Percentiles rank a stretch among this genome's conserved stretches.
Evolutionary conservation across 1,140 invertebrate species (phyloP).

Genomic region (Drosophila yakuba): DNA sequence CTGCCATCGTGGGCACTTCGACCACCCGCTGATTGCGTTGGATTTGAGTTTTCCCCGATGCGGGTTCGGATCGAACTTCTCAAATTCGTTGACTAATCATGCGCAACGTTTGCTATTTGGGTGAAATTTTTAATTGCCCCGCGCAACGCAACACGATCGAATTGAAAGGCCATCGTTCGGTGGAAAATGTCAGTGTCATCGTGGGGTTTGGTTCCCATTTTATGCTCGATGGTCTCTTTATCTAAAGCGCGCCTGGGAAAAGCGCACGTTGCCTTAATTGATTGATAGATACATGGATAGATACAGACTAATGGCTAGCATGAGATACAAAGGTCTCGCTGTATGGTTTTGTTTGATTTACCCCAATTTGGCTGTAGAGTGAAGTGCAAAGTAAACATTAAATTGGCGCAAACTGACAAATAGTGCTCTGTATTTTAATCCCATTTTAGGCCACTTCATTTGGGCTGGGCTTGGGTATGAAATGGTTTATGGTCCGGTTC

Average conservation of each 20-base stretch:
- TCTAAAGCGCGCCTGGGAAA: constrained; percentile 77
- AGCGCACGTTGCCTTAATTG: constrained; percentile 69
- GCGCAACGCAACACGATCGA: constrained; percentile 45
- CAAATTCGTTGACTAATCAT: constrained; percentile 73
- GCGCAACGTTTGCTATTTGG: constrained; percentile 75
- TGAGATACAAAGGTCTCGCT: constrained; percentile 50
- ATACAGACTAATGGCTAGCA: constrained; percentile 42
- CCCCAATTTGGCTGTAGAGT: constrained; percentile 52
- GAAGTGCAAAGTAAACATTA: constrained; percentile 81
- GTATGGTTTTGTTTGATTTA: constrained; percentile 61
- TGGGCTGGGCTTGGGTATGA: constrained; percentile 40
- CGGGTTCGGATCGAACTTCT: constrained; percentile 56
- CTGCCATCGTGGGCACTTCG: constrained; percentile 16
- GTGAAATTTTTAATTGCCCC: constrained; percentile 77
- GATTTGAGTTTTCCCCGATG: constrained; percentile 33
- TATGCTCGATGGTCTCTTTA: constrained; percentile 50
- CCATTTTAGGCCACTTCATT: constrained; percentile 21
- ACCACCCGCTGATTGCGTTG: constrained; percentile 14
- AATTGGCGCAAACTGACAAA: constrained; percentile 82
- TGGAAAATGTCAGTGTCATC: constrained; percentile 73
- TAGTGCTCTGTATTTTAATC: constrained; percentile 26
- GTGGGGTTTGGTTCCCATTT: constrained; percentile 38
- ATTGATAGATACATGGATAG: constrained; percentile 59
- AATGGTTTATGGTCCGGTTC: constrained; percentile 3
- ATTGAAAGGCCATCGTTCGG: constrained; percentile 39